These are phyloP conservation scores for Lycaena phlaeas DNA, from an alignment of 2,888 invertebrate genomes.

Conservation along the genomic window DNA sequence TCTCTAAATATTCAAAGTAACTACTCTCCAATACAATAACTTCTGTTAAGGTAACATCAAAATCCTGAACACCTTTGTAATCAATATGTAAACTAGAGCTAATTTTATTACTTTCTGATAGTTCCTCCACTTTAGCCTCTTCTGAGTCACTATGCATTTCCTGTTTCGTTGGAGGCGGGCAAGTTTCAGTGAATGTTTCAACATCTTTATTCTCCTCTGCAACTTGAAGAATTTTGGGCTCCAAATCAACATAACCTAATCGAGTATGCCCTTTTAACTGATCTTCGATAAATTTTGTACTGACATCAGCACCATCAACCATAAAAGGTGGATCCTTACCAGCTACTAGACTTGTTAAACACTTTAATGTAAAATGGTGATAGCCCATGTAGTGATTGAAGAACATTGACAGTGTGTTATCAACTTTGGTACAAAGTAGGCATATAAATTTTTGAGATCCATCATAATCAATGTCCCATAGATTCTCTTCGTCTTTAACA, in stretches of 20 bases:
- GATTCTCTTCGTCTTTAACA: slow-evolving; percentile 35
- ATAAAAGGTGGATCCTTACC: slow-evolving; percentile 48
- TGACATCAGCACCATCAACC: slow-evolving; percentile 53
- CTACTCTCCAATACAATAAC: slow-evolving; percentile 52
- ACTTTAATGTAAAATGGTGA: slow-evolving; percentile 61
- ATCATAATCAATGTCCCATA: slow-evolving; percentile 51
- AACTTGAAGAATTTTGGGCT: slow-evolving; percentile 24
- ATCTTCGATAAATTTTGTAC: slow-evolving; percentile 42
- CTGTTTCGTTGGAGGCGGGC: slow-evolving; percentile 33
- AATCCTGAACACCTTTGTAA: slow-evolving; percentile 55
- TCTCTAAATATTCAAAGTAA: slow-evolving; percentile 51
- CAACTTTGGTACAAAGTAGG: slow-evolving; percentile 46
- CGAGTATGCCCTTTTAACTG: slow-evolving; percentile 39
- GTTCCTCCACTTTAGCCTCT: slow-evolving; percentile 17
- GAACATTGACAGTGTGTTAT: slow-evolving; percentile 36
- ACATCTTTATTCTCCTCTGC: slow-evolving; percentile 13
- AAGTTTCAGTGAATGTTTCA: slow-evolving; percentile 14
- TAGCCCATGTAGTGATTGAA: slow-evolving; percentile 60
- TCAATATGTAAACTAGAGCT: slow-evolving; percentile 21
- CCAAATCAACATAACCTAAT: slow-evolving; percentile 47
- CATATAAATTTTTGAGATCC: slow-evolving; percentile 42
- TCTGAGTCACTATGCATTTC: slow-evolving; percentile 28
- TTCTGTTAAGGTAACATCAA: slow-evolving; percentile 59
- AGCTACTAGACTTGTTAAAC: slow-evolving; percentile 45
- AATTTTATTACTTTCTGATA: slow-evolving; percentile 18